Percentiles rank a stretch among this genome's conserved stretches.
Conservation (phyloP, 2,888 invertebrate genomes). For the Chymomyza amoena region DNA sequence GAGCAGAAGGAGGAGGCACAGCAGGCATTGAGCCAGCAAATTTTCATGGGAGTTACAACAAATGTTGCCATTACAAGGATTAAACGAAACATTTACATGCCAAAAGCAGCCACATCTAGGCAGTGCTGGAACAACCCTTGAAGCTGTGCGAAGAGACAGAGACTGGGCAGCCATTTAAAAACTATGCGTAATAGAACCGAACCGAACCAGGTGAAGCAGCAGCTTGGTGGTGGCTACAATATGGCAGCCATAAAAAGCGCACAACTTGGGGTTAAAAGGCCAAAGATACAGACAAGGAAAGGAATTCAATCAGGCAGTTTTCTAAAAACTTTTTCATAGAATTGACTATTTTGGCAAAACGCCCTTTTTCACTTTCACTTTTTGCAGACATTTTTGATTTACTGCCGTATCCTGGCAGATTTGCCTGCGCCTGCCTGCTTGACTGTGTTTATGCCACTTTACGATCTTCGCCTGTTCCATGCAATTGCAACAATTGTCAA, state of each 20-base stretch:
- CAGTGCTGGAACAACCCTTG: constrained; percentile 40
- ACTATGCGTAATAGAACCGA: constrained; percentile 22
- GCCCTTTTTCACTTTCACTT: constrained; percentile 52
- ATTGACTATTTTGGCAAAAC: neutral
- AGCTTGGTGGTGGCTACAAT: constrained; percentile 21
- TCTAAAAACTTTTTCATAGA: neutral
- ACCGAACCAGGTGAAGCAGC: constrained; percentile 45
- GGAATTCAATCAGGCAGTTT: neutral
- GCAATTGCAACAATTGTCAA: constrained; percentile 69
- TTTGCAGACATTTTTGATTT: constrained; percentile 51
- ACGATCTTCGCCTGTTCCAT: constrained; percentile 44
- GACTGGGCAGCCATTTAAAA: neutral
- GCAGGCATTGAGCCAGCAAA: constrained; percentile 26
- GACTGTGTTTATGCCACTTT: constrained; percentile 38
- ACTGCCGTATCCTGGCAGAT: constrained; percentile 37
- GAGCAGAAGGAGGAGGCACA: constrained; percentile 15
- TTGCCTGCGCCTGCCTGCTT: neutral
- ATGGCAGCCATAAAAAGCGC: constrained; percentile 41
- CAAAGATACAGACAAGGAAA: neutral
- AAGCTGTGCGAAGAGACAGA: neutral
- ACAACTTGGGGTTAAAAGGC: neutral
- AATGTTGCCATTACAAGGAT: constrained; percentile 65
- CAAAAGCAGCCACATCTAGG: constrained; percentile 33
- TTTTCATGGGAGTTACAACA: constrained; percentile 56
- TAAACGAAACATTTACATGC: constrained; percentile 52